These are phyloP conservation scores for Sander vitreus DNA, from an alignment of 2,113 vertebrate genomes.

Conservation along the genomic window DNA sequence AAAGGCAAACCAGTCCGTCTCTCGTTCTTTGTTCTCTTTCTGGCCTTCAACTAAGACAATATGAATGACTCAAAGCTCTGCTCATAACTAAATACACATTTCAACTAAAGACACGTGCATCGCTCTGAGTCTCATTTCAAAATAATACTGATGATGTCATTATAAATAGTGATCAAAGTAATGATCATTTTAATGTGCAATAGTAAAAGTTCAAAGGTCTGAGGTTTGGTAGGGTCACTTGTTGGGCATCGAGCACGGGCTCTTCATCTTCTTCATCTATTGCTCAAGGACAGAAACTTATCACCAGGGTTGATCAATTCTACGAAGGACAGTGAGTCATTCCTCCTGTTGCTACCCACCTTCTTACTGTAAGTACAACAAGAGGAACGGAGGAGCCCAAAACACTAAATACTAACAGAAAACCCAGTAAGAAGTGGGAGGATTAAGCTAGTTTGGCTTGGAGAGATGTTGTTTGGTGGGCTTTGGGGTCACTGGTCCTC, in stretches of 20 bases:
- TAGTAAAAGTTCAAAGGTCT: slow-evolving; percentile 49
- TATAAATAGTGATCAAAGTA: slow-evolving; percentile 66
- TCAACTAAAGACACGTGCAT: slow-evolving; percentile 43
- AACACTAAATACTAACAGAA: slow-evolving; percentile 41
- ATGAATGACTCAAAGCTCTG: slow-evolving; percentile 39
- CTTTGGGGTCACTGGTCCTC: slow-evolving; percentile 32
- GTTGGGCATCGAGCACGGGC: slow-evolving; percentile 15
- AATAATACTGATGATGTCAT: slow-evolving; percentile 74
- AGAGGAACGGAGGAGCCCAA: slow-evolving; percentile 32
- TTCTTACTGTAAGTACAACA: slow-evolving; percentile 19
- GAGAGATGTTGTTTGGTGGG: slow-evolving; percentile 31
- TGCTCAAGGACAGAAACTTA: slow-evolving; percentile 67
- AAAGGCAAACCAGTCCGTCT: slow-evolving; percentile 6
- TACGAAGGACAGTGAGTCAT: slow-evolving; percentile 31
- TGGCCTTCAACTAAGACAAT: slow-evolving; percentile 26
- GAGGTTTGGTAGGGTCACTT: slow-evolving; percentile 51
- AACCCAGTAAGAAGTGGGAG: slow-evolving; percentile 20
- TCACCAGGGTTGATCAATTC: slow-evolving; percentile 50
- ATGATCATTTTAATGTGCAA: slow-evolving; percentile 74
- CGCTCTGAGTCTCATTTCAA: slow-evolving; percentile 31
- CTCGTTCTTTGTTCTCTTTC: slow-evolving; percentile 16
- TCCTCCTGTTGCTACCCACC: neutral
- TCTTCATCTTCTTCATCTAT: slow-evolving; percentile 61
- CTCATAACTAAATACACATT: slow-evolving; percentile 42
- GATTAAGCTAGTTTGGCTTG: slow-evolving; percentile 46